Evolutionary conservation across 2,113 vertebrate species (phyloP).

Genomic region (Pomatostomus ruficeps): DNA sequence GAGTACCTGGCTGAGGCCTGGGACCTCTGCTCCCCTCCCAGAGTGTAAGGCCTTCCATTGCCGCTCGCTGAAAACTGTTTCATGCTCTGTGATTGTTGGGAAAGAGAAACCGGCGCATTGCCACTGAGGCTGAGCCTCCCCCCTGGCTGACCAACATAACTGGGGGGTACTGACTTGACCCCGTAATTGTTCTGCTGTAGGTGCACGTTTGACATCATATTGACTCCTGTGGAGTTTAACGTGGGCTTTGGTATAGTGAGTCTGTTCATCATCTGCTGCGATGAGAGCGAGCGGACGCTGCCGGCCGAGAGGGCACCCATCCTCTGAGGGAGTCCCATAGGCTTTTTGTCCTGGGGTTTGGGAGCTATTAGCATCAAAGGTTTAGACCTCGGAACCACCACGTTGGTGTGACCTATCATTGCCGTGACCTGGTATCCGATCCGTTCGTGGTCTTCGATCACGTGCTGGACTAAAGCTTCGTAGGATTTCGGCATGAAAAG

Average conservation of each 20-base stretch:
- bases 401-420: slow-evolving; percentile 98
- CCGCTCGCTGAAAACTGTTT: slow-evolving; percentile 86
- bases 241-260: slow-evolving; percentile 88
- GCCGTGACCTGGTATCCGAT: slow-evolving; percentile 98
- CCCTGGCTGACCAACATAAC: slow-evolving; percentile 80
- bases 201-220: slow-evolving; percentile 86
- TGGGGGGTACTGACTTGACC: slow-evolving; percentile 80
- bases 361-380: slow-evolving; percentile 88
- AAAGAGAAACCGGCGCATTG: slow-evolving; percentile 83
- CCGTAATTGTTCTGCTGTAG: slow-evolving; percentile 84
- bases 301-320: slow-evolving; percentile 81
- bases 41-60: slow-evolving; percentile 76
- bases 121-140: slow-evolving; percentile 82
- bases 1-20: slow-evolving; percentile 75
- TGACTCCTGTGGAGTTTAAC: slow-evolving; percentile 80
- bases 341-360: slow-evolving; percentile 88
- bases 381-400: slow-evolving; percentile 92
- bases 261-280: slow-evolving; percentile 87
- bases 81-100: slow-evolving; percentile 88
- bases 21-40: slow-evolving; percentile 75
- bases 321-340: slow-evolving; percentile 88
- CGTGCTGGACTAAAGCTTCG: slow-evolving; percentile 95
- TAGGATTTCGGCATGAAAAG: slow-evolving; percentile 96
- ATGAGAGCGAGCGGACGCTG: slow-evolving; percentile 81
- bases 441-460: slow-evolving; percentile 96